These are phyloP conservation scores for Agrotis clavis DNA, from an alignment of 2,888 invertebrate genomes.

Conservation along the genomic window DNA sequence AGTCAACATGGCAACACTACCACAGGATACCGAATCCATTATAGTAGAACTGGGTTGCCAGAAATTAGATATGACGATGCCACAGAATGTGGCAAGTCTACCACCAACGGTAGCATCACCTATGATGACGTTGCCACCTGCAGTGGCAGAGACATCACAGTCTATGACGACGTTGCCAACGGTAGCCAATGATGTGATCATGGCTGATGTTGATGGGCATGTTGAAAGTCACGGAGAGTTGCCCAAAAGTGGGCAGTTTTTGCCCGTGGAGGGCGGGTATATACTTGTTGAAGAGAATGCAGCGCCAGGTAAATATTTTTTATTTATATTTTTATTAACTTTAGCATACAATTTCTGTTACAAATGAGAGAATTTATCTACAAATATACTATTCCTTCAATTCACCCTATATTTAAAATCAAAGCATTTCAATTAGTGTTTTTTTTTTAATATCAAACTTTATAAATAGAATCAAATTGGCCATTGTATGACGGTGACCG, in stretches of 20 bases:
- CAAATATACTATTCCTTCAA: too few species aligned
- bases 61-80: conserved; percentile 21
- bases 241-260: conserved; percentile 76
- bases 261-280: conserved; percentile 87
- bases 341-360: too few species aligned
- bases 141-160: conserved; percentile 14
- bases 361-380: too few species aligned
- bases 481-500: too few species aligned
- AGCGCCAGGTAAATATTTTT: conserved; percentile 69
- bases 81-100: conserved; percentile 36
- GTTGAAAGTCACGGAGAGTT: conserved; percentile 72
- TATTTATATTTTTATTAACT: not conserved
- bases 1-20: conserved; percentile 70
- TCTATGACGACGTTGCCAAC: conserved; percentile 25
- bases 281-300: conserved; percentile 80
- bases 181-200: conserved; percentile 75
- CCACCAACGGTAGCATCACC: conserved; percentile 33
- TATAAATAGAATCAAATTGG: too few species aligned
- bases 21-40: conserved; percentile 75
- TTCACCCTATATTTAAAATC: too few species aligned
- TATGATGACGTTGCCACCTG: conserved; percentile 29
- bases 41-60: conserved; percentile 78
- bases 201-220: conserved; percentile 77
- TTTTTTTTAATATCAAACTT: too few species aligned
- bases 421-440: too few species aligned